Evolutionary conservation across 37 sponge, comb jelly and placozoan species (phyloP), one percentile per base, ranked within the genome.

Genomic region (Chondrilla cf. caribensis): DNA sequence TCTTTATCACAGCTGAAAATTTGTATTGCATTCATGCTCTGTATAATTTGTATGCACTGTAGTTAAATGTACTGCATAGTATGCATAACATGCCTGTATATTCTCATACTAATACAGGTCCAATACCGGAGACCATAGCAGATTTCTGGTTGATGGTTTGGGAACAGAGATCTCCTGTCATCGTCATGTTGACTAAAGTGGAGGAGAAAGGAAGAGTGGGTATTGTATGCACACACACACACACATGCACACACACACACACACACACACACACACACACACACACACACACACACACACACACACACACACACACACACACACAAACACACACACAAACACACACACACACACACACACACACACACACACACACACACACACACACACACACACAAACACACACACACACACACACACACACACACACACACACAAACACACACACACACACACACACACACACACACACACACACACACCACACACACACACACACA

Each of bases 231-330:
- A 8, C 68, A 67, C 68, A 67, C 31, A 67, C 68, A 67, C 26
- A 67, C 68, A 67, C 68, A 67, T 18, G 29, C 68, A 67, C 68
- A 67, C 68, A 67, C 68, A 67, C 68, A 67, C 68, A 67, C 68
- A 67, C 68, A 67, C 68, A 67, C 68, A 67, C 68, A 67, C 68
- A 67, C 68, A 67, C 68, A 67, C 68, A 67, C 68, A 67, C 68
- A 67, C 68, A 67, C 68, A 67, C 68, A 67, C 68, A 67, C 68
- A 67, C 33, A 67, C 68, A 67, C 68, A 67, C 68, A 67, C 68
- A 67, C 68, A 67, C 68, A 67, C 68, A 67, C 68, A 67, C 68
- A 67, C 68, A 67, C 68, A 67, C 33, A 67, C 68, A 67, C 68
- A 67, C 68, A 67, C 68, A 67, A 26, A 67, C 68, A 67, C 68